phyloP scores from a whole-genome alignment of 2,113 vertebrate species.

The Sebastes fasciatus region DNA sequence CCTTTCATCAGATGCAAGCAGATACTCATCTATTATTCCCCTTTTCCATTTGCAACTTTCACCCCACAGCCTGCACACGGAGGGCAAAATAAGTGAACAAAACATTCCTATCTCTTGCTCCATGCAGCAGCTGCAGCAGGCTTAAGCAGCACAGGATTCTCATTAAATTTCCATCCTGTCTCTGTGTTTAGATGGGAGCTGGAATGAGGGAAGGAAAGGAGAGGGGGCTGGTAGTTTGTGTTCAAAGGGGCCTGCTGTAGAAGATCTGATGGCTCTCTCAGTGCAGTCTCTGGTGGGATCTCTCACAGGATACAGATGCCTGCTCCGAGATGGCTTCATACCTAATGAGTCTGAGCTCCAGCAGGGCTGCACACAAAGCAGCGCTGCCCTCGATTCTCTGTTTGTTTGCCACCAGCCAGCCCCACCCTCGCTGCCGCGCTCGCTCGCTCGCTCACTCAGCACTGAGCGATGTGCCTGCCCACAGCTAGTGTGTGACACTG shows the following conservation, averaged over 20 bases:
- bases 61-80: constrained; percentile 63
- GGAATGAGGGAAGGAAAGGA: constrained; percentile 47
- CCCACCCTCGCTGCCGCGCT: constrained; percentile 69
- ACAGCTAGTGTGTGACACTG: constrained; percentile 80
- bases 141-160: constrained; percentile 73
- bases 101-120: constrained; percentile 71
- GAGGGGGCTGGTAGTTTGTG: constrained; percentile 67
- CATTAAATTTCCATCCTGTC: constrained; percentile 80
- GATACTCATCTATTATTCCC: constrained; percentile 82
- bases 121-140: constrained; percentile 73
- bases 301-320: constrained; percentile 82
- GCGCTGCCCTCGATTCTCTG: constrained; percentile 77
- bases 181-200: constrained; percentile 70
- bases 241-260: constrained; percentile 77
- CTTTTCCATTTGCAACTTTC: constrained; percentile 80
- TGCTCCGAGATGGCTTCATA: constrained; percentile 79
- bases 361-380: constrained; percentile 74
- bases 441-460: constrained; percentile 66
- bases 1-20: constrained; percentile 81
- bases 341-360: constrained; percentile 82
- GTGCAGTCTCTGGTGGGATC: constrained; percentile 78
- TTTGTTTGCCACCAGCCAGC: constrained; percentile 77
- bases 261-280: constrained; percentile 82
- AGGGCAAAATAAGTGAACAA: constrained; percentile 76
- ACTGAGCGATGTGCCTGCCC: constrained; percentile 81